A percentile compares a stretch with the other conserved stretches of the same genome.
Evolutionary conservation across 1,140 invertebrate species (phyloP).

Genomic region (Anastrepha obliqua): DNA sequence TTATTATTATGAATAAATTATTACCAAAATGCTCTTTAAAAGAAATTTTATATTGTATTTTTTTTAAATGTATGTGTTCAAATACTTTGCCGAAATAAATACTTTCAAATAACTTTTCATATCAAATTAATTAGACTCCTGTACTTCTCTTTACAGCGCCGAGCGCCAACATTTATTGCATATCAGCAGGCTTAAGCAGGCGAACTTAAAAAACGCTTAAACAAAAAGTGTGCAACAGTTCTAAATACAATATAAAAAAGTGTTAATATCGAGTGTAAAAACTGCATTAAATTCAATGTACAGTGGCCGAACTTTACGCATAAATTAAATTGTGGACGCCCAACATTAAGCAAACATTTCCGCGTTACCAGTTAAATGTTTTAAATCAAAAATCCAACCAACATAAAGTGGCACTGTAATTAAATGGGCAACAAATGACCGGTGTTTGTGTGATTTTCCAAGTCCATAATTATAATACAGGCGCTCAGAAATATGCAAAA

Average conservation of each 20-base stretch:
- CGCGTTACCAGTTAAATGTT: neutral
- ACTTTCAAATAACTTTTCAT: no score
- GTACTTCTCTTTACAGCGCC: neutral
- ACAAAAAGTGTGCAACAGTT: neutral
- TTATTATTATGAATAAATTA: no score
- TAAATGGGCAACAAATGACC: neutral
- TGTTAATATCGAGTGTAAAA: neutral
- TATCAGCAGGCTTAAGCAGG: neutral
- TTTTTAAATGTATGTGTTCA: no score
- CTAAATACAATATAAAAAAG: neutral
- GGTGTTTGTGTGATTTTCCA: neutral
- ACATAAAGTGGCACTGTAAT: neutral
- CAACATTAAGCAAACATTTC: neutral
- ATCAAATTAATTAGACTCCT: neutral
- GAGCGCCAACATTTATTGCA: neutral
- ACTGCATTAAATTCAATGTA: constrained; percentile 36
- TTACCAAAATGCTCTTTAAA: no score
- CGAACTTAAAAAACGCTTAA: neutral
- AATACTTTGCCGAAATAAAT: no score
- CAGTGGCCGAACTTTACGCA: neutral
- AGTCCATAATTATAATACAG: no score
- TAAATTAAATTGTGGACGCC: constrained; percentile 18
- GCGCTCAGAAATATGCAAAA: neutral
- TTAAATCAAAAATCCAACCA: neutral
- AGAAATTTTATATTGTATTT: no score